Evolutionary conservation across 2,113 vertebrate species (phyloP).

Genomic region (Ictalurus furcatus): DNA sequence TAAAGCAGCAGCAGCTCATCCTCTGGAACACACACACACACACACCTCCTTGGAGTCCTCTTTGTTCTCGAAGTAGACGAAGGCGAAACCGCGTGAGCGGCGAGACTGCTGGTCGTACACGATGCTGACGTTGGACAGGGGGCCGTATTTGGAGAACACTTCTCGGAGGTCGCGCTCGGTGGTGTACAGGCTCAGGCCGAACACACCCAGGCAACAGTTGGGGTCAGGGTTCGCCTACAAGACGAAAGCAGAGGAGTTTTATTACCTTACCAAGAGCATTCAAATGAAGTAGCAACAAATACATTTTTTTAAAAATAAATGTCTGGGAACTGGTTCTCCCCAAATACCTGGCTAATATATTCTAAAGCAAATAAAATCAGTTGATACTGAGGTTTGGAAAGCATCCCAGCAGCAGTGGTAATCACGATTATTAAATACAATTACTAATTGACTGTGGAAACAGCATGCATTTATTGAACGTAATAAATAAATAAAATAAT

Average conservation of each 20-base stretch:
- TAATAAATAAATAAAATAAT: too few relatives aligned
- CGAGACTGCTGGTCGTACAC: conserved; percentile 95
- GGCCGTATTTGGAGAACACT: conserved; percentile 95
- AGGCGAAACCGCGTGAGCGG: conserved; percentile 91
- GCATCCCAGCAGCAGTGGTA: not conserved
- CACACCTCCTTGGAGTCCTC: conserved; percentile 89
- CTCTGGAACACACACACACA: not conserved
- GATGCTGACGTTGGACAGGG: conserved; percentile 87
- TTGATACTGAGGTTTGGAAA: not conserved
- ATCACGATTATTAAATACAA: not conserved
- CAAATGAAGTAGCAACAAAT: not conserved
- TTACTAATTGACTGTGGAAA: too few relatives aligned
- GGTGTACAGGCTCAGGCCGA: conserved; percentile 94
- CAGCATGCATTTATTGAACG: too few relatives aligned
- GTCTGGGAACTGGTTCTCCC: not conserved
- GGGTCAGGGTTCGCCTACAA: conserved; percentile 91
- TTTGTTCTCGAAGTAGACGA: conserved; percentile 93
- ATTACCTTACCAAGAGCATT: not conserved
- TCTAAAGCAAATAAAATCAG: not conserved
- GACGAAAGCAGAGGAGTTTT: not conserved
- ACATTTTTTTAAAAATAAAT: too few relatives aligned
- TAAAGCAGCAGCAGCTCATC: not conserved
- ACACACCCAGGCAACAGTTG: conserved; percentile 92
- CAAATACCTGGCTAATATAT: not conserved
- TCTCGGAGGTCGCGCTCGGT: conserved; percentile 93